Conservation (phyloP, 2,113 vertebrate species). For the Labeo catla region DNA sequence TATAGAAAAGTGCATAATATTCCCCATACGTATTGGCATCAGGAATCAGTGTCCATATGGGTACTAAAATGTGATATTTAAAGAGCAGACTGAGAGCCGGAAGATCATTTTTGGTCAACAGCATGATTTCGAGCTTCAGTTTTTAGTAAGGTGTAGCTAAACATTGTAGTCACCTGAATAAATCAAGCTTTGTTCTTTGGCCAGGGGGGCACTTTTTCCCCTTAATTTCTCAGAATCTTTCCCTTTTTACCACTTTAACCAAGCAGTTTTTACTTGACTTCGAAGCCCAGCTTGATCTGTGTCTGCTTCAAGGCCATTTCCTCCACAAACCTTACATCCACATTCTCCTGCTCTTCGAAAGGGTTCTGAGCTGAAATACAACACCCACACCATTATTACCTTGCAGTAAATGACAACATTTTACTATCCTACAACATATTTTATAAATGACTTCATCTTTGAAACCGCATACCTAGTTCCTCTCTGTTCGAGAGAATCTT, state of each 20-base stretch:
- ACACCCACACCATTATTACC: not conserved
- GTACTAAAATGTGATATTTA: not conserved
- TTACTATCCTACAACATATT: not conserved
- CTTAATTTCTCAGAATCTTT: not conserved
- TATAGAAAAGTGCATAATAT: not conserved
- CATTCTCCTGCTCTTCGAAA: constrained; percentile 76
- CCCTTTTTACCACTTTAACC: not conserved
- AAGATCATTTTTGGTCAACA: not conserved
- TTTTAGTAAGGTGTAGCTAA: not conserved
- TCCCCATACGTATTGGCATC: constrained; percentile 4
- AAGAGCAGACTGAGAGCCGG: not conserved
- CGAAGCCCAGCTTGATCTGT: constrained; percentile 74
- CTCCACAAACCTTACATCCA: constrained; percentile 88
- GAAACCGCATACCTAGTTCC: constrained; percentile 75
- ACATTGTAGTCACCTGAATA: not conserved
- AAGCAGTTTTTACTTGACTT: constrained; percentile 68
- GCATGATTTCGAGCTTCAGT: not conserved
- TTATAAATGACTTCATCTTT: not conserved
- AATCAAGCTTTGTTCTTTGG: not conserved
- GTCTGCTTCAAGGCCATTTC: constrained; percentile 92
- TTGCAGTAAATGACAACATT: not conserved
- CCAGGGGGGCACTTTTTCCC: not conserved
- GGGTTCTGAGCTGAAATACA: constrained; percentile 45
- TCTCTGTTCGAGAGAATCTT: constrained; percentile 83
- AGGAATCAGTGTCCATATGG: not conserved